phyloP scores from a whole-genome alignment of 2,888 invertebrate species.

The Hirtodrosophila confusa region DNA sequence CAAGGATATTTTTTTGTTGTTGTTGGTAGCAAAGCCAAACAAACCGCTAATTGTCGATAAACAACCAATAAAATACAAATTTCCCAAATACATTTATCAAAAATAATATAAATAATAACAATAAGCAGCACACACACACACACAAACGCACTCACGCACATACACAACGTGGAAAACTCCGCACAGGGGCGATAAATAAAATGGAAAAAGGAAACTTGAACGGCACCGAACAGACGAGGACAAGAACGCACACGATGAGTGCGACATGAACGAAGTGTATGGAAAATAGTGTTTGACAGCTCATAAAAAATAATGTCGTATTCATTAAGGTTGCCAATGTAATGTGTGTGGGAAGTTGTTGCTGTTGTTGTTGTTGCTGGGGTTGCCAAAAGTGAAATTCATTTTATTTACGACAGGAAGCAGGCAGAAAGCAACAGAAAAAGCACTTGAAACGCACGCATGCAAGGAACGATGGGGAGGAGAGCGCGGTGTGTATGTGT shows the following conservation, averaged over 20 bases:
- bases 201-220: conserved; percentile 71
- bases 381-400: conserved; percentile 72
- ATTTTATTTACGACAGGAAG: conserved; percentile 78
- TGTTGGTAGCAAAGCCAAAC: conserved; percentile 52
- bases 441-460: conserved; percentile 73
- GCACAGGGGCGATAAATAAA: conserved; percentile 63
- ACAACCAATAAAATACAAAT: conserved; percentile 79
- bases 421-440: conserved; percentile 61
- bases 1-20: conserved; percentile 16
- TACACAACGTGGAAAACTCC: conserved; percentile 13
- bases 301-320: conserved; percentile 80
- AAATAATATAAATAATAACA: conserved; percentile 78
- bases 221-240: conserved; percentile 26
- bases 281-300: conserved; percentile 81
- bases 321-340: conserved; percentile 74
- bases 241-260: conserved; percentile 12
- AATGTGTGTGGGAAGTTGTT: conserved; percentile 41
- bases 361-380: conserved; percentile 42
- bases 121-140: conserved; percentile 54
- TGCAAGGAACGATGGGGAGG: conserved; percentile 40
- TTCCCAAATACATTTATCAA: conserved; percentile 77
- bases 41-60: conserved; percentile 78
- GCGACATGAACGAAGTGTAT: conserved; percentile 67
- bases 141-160: conserved; percentile 41
- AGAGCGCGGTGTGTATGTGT: neutral